These are phyloP conservation scores for Rattus norvegicus DNA, from an alignment of 2,113 vertebrate genomes.

Conservation along the genomic window DNA sequence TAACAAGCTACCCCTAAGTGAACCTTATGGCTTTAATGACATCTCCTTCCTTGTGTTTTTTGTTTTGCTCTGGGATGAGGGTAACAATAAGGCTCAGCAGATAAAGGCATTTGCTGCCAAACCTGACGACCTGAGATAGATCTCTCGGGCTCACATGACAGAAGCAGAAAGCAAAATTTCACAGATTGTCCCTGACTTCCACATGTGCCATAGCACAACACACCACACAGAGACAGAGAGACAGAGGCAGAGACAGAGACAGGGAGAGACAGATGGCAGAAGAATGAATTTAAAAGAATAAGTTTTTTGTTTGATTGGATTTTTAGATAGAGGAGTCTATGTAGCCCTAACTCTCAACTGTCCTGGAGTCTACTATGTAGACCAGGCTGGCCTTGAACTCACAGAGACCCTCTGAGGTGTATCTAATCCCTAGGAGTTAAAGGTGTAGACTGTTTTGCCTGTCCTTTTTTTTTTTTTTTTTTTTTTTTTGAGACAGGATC, in stretches of 20 bases:
- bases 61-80: background rate
- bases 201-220: background rate
- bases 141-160: background rate
- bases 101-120: background rate
- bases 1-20: background rate
- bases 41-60: background rate
- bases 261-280: background rate
- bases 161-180: background rate
- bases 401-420: background rate
- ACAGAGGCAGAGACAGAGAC: background rate
- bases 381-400: background rate
- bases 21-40: background rate
- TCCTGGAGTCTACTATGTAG: background rate
- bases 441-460: background rate
- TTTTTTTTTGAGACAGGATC: no score
- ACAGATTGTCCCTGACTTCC: background rate
- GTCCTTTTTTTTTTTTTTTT: background rate
- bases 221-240: background rate
- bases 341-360: no score
- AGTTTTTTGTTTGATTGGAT: background rate
- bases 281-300: no score
- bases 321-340: background rate
- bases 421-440: background rate
- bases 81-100: background rate
- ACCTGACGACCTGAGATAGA: background rate